A percentile compares a stretch with the other conserved stretches of the same genome.
phyloP scores from a whole-genome alignment of 2,888 invertebrate species.

The Metellina segmentata region DNA sequence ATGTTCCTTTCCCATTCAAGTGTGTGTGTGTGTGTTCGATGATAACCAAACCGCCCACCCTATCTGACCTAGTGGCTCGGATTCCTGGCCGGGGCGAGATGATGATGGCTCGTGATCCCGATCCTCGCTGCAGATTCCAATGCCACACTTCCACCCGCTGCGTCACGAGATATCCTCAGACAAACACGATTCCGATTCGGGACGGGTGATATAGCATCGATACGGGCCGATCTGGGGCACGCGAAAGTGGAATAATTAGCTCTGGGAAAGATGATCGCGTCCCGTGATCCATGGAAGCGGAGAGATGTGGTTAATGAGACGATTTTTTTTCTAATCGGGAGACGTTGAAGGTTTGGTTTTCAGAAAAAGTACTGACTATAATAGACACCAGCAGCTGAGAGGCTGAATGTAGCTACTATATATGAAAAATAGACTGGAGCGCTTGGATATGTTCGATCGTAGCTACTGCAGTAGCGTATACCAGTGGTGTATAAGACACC shows the following conservation, averaged over 20 bases:
- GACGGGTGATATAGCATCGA: slow-evolving; percentile 1
- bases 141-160: slow-evolving; percentile 36
- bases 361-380: too few species aligned
- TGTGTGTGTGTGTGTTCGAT: slow-evolving; percentile 57
- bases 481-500: too few species aligned
- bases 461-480: too few species aligned
- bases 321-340: too few species aligned
- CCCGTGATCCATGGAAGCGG: neutral
- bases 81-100: slow-evolving; percentile 46
- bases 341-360: too few species aligned
- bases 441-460: too few species aligned
- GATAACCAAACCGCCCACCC: slow-evolving; percentile 68
- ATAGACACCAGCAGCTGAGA: too few species aligned
- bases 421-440: too few species aligned
- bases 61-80: slow-evolving; percentile 70
- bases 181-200: neutral
- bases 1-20: slow-evolving; percentile 28
- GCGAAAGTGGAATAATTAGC: neutral
- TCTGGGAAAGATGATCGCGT: neutral
- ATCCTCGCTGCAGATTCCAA: slow-evolving; percentile 36
- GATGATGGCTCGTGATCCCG: slow-evolving; percentile 24
- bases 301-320: too few species aligned
- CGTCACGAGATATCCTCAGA: slow-evolving; percentile 38
- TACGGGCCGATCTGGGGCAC: neutral
- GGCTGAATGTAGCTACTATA: too few species aligned